These are phyloP conservation scores for Netelia virgata DNA, from an alignment of 2,888 invertebrate species.

Conservation along the genomic window DNA sequence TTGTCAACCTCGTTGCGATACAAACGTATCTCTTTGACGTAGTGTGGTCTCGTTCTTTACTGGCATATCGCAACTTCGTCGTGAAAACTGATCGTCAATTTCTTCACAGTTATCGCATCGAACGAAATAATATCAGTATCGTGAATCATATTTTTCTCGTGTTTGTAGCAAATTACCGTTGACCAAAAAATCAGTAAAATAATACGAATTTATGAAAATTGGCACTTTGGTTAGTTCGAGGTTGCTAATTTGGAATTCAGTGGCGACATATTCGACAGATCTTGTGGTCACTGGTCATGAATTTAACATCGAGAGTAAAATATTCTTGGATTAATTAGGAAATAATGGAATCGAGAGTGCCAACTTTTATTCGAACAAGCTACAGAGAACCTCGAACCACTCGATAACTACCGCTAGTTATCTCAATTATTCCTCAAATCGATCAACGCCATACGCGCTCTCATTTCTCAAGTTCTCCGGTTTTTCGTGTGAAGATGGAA, in stretches of 20 bases:
- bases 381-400: neutral
- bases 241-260: neutral
- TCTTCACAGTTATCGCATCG: neutral
- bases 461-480: constrained; percentile 51
- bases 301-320: neutral
- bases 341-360: too few species aligned
- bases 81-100: constrained; percentile 23
- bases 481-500: constrained; percentile 33
- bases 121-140: too few species aligned
- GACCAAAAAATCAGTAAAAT: neutral
- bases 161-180: too few species aligned
- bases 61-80: constrained; percentile 35
- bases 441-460: constrained; percentile 23
- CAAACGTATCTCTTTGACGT: constrained; percentile 76
- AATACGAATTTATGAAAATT: neutral
- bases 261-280: neutral
- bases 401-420: constrained; percentile 6
- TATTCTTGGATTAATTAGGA: too few species aligned
- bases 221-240: neutral
- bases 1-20: constrained; percentile 74
- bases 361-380: too few species aligned
- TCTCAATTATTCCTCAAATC: constrained; percentile 43
- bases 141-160: too few species aligned
- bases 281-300: neutral
- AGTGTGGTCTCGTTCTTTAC: constrained; percentile 67